phyloP scores from a whole-genome alignment of 2,113 vertebrate genomes.

The Cebus imitator region DNA sequence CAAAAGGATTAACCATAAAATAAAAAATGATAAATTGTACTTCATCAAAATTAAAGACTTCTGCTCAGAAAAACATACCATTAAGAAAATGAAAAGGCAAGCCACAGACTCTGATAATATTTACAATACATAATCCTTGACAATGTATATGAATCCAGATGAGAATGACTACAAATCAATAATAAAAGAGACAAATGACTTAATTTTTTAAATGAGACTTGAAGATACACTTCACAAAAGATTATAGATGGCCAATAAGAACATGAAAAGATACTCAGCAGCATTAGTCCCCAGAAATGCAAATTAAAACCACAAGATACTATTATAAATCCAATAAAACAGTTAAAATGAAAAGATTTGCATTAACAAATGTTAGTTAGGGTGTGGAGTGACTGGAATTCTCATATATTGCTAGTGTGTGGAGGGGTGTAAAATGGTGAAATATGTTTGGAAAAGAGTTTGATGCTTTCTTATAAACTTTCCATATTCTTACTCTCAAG shows the following conservation, averaged over 20 bases:
- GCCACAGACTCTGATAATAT: background rate
- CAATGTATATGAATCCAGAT: background rate
- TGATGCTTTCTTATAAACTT: background rate
- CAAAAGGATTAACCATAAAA: slow-evolving; percentile 22
- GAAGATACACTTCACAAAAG: slow-evolving; percentile 30
- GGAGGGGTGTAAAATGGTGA: background rate
- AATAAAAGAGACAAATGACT: slow-evolving; percentile 4
- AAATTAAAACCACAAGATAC: background rate
- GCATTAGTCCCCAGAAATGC: background rate
- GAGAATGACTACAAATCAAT: slow-evolving; percentile 8
- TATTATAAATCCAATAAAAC: background rate
- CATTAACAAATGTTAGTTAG: background rate
- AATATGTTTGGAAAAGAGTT: background rate
- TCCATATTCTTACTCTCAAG: background rate
- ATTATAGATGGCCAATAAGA: background rate
- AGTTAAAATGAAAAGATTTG: background rate
- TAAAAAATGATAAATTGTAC: slow-evolving; percentile 9
- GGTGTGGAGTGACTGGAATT: background rate
- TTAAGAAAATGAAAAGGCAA: slow-evolving; percentile 40
- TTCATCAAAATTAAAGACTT: slow-evolving; percentile 44
- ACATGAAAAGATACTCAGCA: background rate
- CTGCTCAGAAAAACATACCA: slow-evolving; percentile 16
- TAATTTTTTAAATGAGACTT: slow-evolving; percentile 4
- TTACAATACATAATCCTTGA: background rate
- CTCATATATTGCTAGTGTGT: background rate